Conservation (phyloP, 37 sponge, comb jelly and placozoan genomes). For the Dysidea cf. avara region DNA sequence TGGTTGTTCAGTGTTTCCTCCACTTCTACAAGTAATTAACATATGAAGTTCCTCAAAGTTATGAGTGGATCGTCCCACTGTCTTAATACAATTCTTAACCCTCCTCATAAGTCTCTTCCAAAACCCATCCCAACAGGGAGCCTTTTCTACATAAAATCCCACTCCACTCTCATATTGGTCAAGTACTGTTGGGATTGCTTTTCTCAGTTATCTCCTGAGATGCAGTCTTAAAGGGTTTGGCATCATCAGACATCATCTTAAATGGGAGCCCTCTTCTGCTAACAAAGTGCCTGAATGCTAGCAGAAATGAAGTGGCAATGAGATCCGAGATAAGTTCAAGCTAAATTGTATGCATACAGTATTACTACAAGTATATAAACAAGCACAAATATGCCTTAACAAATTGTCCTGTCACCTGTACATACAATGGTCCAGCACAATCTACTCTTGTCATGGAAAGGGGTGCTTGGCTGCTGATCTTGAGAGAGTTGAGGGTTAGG, state of each 20-base stretch:
- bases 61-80: not conserved
- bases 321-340: not conserved
- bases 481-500: constrained; percentile 31
- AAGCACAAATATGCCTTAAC: not conserved
- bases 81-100: constrained; percentile 6
- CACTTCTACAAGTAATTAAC: constrained; percentile 2
- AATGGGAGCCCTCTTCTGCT: not conserved
- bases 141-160: constrained; percentile 7
- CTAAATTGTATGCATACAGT: constrained; percentile 1
- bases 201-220: not conserved
- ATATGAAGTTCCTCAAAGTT: constrained; percentile 18
- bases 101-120: constrained; percentile 1
- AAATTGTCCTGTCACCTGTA: not conserved
- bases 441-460: constrained; percentile 27
- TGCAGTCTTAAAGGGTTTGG: not conserved
- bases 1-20: constrained; percentile 1
- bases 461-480: constrained; percentile 6
- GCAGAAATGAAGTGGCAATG: constrained; percentile 9
- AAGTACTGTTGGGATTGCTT: not conserved
- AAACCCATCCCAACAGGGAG: constrained; percentile 29
- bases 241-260: constrained; percentile 6
- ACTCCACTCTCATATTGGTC: not conserved
- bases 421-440: constrained; percentile 31
- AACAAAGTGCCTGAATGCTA: not conserved
- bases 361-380: not conserved